phyloP scores from a whole-genome alignment of 2,113 vertebrate species.

The Bubalus kerabau region DNA sequence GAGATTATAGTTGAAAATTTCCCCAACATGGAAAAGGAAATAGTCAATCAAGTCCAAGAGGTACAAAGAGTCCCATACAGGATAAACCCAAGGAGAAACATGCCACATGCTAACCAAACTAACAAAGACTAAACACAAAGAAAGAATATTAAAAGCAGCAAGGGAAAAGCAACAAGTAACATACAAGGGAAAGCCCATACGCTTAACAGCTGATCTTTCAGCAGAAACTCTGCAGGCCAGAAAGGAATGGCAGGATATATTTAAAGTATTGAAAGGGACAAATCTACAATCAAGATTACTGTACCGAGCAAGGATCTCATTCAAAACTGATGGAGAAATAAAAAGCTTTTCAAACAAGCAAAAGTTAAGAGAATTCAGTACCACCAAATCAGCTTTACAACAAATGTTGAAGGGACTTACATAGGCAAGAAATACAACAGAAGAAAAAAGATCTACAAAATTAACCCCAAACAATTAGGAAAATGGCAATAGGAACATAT shows the following conservation, averaged over 20 bases:
- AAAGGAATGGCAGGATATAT: not conserved
- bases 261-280: not conserved
- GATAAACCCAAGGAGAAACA: not conserved
- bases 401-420: not conserved
- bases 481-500: not conserved
- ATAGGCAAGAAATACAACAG: not conserved
- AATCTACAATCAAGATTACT: not conserved
- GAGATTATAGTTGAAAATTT: not conserved
- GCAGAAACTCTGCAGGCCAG: not conserved
- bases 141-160: not conserved
- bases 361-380: not conserved
- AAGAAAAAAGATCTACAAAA: not conserved
- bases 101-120: not conserved
- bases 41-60: not conserved
- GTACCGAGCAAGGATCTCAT: not conserved
- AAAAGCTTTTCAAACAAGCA: not conserved
- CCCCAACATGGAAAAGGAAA: not conserved
- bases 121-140: not conserved
- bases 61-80: not conserved
- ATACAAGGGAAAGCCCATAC: not conserved
- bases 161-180: not conserved
- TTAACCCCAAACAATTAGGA: not conserved
- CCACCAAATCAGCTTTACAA: not conserved
- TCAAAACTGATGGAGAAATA: not conserved
- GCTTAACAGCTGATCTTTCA: not conserved